Evolutionary conservation across 2,888 invertebrate species (phyloP).

Genomic region (Prenolepis imparis): DNA sequence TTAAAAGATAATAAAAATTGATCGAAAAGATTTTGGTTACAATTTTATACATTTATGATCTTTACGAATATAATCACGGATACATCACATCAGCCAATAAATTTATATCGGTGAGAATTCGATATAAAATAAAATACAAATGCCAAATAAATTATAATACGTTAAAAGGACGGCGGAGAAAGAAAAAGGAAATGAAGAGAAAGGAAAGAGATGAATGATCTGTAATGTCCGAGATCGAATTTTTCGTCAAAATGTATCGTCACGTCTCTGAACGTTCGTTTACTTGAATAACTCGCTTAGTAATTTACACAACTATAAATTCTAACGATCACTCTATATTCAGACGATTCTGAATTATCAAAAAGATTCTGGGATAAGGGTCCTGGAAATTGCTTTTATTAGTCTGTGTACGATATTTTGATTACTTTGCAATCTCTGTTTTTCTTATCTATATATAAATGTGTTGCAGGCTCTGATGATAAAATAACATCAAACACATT

Average conservation of each 20-base stretch:
- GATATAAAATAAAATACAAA: constrained; percentile 29
- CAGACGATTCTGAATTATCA: constrained; percentile 14
- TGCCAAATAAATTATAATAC: constrained; percentile 12
- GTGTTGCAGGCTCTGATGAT: background rate
- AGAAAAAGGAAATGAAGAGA: background rate
- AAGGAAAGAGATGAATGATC: background rate
- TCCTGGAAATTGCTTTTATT: constrained; percentile 38
- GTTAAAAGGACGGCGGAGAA: background rate
- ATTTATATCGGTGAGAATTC: background rate
- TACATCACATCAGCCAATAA: background rate
- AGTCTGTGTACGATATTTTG: constrained; percentile 29
- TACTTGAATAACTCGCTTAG: constrained; percentile 43
- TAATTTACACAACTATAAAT: constrained; percentile 51
- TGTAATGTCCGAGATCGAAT: constrained; percentile 20
- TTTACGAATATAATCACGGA: background rate
- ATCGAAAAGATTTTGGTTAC: background rate
- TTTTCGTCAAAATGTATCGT: constrained; percentile 17
- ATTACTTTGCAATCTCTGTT: constrained; percentile 25
- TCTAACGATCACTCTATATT: constrained; percentile 40
- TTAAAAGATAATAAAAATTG: background rate
- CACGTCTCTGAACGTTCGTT: constrained; percentile 14
- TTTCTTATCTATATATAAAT: constrained; percentile 8
- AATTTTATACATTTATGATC: constrained; percentile 20
- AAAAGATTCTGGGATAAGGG: constrained; percentile 25
- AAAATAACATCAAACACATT: constrained; percentile 10